phyloP scores from a whole-genome alignment of 2,888 invertebrate species.

The Machimus rusticus region DNA sequence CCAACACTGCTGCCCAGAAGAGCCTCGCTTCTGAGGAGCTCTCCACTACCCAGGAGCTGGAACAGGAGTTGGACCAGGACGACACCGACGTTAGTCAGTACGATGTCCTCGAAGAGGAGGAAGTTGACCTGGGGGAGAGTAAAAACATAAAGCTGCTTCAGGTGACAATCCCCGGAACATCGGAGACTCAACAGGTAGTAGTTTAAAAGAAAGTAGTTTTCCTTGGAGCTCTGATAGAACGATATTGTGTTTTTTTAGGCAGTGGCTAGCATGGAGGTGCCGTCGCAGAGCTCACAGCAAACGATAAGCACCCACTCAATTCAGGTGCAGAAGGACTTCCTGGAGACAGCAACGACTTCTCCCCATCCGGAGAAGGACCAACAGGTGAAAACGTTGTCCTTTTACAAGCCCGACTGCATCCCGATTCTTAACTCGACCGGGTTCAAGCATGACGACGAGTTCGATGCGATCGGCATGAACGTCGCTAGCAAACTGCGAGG shows the following conservation, averaged over 20 bases:
- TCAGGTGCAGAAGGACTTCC: background rate
- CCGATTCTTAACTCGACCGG: slow-evolving; percentile 12
- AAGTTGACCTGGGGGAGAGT: background rate
- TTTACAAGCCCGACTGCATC: slow-evolving; percentile 33
- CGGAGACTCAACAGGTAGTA: slow-evolving; percentile 14
- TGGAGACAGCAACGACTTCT: background rate
- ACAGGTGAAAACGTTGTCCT: background rate
- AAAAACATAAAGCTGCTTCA: background rate
- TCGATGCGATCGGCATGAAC: slow-evolving; percentile 60
- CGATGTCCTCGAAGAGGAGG: background rate
- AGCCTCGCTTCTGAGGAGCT: background rate
- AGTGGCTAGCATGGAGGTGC: background rate
- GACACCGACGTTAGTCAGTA: background rate
- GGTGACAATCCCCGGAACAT: background rate
- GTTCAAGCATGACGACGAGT: slow-evolving; percentile 55
- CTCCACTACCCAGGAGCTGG: background rate
- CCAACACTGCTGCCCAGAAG: background rate
- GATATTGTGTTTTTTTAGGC: background rate
- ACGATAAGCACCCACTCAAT: background rate
- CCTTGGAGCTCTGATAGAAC: background rate
- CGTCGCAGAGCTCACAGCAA: background rate
- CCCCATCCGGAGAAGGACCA: slow-evolving; percentile 4
- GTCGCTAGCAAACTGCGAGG: slow-evolving; percentile 59
- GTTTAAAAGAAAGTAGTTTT: background rate
- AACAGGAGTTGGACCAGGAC: background rate